Evolutionary conservation across 2,888 invertebrate genomes (phyloP).

Genomic region (Heliconius sara): DNA sequence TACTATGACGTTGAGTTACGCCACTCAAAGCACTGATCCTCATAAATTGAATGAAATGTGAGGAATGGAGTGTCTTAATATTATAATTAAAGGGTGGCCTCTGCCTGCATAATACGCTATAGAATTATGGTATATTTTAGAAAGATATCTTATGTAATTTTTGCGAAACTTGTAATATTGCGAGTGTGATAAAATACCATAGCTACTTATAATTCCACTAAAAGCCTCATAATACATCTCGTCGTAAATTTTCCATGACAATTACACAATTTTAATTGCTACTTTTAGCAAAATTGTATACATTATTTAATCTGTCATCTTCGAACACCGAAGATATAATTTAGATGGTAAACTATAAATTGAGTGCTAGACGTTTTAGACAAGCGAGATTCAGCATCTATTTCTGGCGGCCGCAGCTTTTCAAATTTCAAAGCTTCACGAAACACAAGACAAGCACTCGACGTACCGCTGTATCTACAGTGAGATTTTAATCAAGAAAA

Average conservation of each 20-base stretch:
- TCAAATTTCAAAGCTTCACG: constrained; percentile 63
- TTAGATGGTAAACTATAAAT: constrained; percentile 28
- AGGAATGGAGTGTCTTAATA: neutral
- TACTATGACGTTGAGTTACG: neutral
- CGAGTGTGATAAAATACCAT: neutral
- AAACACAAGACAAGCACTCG: constrained; percentile 52
- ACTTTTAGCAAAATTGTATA: neutral
- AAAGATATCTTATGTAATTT: too few relatives aligned
- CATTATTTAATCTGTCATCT: constrained; percentile 18
- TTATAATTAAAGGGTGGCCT: too few relatives aligned
- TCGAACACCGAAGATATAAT: constrained; percentile 13
- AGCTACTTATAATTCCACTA: neutral
- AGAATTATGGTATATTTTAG: too few relatives aligned
- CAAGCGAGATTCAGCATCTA: constrained; percentile 40
- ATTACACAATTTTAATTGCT: neutral
- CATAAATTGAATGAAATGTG: neutral
- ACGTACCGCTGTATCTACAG: constrained; percentile 53
- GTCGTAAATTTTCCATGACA: neutral
- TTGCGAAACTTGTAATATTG: too few relatives aligned
- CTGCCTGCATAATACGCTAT: too few relatives aligned
- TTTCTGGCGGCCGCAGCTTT: constrained; percentile 52
- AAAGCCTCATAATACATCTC: neutral
- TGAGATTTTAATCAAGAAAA: constrained; percentile 73
- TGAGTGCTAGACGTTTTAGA: constrained; percentile 31
- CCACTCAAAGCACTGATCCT: neutral